These are phyloP conservation scores for Cheilosia vernalis DNA, from an alignment of 2,888 invertebrate species.

Conservation along the genomic window DNA sequence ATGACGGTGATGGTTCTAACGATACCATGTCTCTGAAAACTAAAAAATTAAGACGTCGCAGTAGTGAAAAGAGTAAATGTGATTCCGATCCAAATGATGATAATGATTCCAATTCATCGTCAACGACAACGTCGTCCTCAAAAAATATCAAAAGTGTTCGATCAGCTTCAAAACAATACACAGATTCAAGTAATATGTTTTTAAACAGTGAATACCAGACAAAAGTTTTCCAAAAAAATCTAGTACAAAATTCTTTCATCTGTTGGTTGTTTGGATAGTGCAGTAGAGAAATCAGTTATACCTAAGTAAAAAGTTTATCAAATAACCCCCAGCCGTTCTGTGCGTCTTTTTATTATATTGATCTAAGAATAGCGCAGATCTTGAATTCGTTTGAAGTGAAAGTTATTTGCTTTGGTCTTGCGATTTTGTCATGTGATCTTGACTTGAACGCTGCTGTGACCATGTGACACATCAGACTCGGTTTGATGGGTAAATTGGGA, in stretches of 20 bases:
- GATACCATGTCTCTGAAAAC: constrained; percentile 32
- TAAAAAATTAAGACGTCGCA: constrained; percentile 41
- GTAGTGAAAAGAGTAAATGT: constrained; percentile 57
- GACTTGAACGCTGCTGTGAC: constrained; percentile 51
- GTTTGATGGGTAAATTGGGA: constrained; percentile 3
- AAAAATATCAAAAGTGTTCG: constrained; percentile 77
- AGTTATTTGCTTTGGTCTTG: constrained; percentile 54
- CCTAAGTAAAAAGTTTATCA: not conserved
- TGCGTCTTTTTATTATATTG: constrained; percentile 10
- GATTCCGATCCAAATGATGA: constrained; percentile 57
- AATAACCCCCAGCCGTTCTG: not conserved
- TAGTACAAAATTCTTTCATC: constrained; percentile 2
- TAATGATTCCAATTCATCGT: constrained; percentile 60
- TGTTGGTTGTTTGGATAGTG: constrained; percentile 26
- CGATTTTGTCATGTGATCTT: constrained; percentile 53
- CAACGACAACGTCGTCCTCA: constrained; percentile 73
- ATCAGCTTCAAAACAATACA: constrained; percentile 79
- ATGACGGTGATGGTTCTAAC: constrained; percentile 44
- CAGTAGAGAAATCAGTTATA: not conserved
- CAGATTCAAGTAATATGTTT: constrained; percentile 81
- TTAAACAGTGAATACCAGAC: constrained; percentile 11
- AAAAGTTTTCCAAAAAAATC: constrained; percentile 4
- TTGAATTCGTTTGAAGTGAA: constrained; percentile 68
- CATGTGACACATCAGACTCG: constrained; percentile 47
- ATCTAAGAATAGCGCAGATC: constrained; percentile 50